A percentile compares a stretch with the other conserved stretches of the same genome.
phyloP scores from a whole-genome alignment of 2,113 vertebrate genomes.

The Tapirus terrestris region DNA sequence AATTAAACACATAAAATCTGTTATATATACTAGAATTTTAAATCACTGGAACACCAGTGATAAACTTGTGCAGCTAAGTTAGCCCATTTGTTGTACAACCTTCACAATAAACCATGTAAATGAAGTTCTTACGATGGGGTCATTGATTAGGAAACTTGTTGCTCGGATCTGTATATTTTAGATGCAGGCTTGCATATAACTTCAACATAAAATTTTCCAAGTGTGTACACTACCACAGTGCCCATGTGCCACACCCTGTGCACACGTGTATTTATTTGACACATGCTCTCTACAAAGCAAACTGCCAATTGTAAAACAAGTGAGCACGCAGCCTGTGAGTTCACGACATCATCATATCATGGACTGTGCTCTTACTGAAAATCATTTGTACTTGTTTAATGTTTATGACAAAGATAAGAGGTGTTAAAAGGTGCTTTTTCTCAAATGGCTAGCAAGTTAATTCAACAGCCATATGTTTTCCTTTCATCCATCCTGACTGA shows the following conservation, averaged over 20 bases:
- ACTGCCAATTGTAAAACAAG: not conserved
- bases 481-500: not conserved
- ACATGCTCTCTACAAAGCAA: not conserved
- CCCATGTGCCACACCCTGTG: fast-evolving
- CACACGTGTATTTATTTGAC: not conserved
- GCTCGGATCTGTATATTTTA: not conserved
- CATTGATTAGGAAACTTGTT: not conserved
- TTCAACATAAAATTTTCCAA: not conserved
- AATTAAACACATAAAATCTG: slow-evolving; percentile 14
- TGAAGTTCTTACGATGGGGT: not conserved
- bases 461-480: not conserved
- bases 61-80: not conserved
- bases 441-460: not conserved
- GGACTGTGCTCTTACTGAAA: not conserved
- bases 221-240: not conserved
- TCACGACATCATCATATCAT: not conserved
- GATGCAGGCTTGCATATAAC: not conserved
- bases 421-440: not conserved
- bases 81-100: not conserved
- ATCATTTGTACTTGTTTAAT: not conserved
- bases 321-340: not conserved
- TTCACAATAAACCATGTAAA: not conserved
- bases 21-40: not conserved
- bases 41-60: not conserved
- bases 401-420: not conserved